phyloP scores from a whole-genome alignment of 2,888 invertebrate species.

The Falcaria lacertinaria region DNA sequence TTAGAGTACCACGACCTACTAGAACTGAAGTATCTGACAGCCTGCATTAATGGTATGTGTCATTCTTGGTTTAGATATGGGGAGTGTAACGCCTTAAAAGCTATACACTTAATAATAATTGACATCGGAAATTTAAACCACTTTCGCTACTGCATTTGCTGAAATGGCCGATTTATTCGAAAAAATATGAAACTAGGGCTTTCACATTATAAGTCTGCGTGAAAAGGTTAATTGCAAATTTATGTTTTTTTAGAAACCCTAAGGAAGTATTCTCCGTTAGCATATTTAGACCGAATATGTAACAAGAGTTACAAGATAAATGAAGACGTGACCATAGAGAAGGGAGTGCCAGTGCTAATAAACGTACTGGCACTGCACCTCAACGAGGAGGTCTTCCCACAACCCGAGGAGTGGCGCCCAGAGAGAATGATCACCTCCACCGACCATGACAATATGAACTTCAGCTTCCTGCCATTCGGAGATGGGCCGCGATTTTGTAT shows the following conservation, averaged over 20 bases:
- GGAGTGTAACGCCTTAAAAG: too few species aligned
- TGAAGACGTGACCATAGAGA: constrained; percentile 43
- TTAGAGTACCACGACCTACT: constrained; percentile 55
- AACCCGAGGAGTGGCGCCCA: constrained; percentile 52
- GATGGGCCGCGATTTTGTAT: constrained; percentile 58
- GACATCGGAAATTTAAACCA: too few species aligned
- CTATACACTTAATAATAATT: too few species aligned
- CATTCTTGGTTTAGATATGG: not conserved
- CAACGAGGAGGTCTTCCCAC: constrained; percentile 43
- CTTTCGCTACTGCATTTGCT: too few species aligned
- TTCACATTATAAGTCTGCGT: too few species aligned
- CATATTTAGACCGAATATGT: constrained; percentile 50
- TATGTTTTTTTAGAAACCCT: constrained; percentile 52
- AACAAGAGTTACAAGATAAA: constrained; percentile 38
- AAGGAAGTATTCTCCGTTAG: constrained; percentile 46
- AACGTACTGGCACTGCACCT: constrained; percentile 52
- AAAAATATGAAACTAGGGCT: too few species aligned
- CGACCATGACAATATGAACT: constrained; percentile 48
- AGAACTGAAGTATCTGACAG: constrained; percentile 49
- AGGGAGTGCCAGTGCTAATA: constrained; percentile 48
- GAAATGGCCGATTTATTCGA: too few species aligned
- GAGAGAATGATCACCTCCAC: constrained; percentile 38
- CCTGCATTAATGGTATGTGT: constrained; percentile 48
- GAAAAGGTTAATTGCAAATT: too few species aligned
- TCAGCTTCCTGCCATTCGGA: constrained; percentile 55